Evolutionary conservation across 2,113 vertebrate genomes (phyloP), one percentile per base, ranked within the genome.

Genomic region (Erpornis zantholeuca): DNA sequence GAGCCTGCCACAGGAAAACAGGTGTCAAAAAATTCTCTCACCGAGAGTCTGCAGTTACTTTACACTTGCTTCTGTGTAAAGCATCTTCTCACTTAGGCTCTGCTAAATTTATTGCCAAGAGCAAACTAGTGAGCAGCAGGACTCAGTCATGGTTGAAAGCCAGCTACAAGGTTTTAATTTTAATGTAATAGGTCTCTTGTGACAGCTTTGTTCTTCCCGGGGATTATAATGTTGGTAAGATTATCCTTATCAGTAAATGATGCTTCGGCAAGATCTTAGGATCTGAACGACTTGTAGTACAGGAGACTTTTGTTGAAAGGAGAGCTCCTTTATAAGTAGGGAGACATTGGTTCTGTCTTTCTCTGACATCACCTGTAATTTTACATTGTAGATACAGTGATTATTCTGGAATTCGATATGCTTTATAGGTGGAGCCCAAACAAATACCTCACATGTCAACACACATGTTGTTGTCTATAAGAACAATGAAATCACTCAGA

Each of bases 391-490:
- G 82, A 69, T 90, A 61, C 2, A 36, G 63, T 2, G 75, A 88
- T 97, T 97, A 81, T 65, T 76, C 61, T 94, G 93, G 94, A 94
- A 97, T 95, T 94, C 0, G 0, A 57, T 86, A 47, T 18, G 28
- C 50, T 87, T 89, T 76, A 15, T 56, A 91, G 96, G 95, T 52
- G 94, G 91, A 96, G 83, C 56, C 80, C 87, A 86, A 92, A 80
- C 61, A 93, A 94, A 89, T 61, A 82, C 72, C 53, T 93, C 1
- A 0, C 6, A 1, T 73, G 42, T 81, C 86, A 90, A 90, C 88
- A 73, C 24, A 50, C 38, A 54, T 70, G 38, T 66, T 90, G 25
- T 66, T 45, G 11, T 77, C 33, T 77, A 3, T 42, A 56, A 52
- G 29, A 94, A 40, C 27, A 87, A 36, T 49, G 31, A 87, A 76